phyloP scores from a whole-genome alignment of 2,113 vertebrate species.

The Cebidichthys violaceus region DNA sequence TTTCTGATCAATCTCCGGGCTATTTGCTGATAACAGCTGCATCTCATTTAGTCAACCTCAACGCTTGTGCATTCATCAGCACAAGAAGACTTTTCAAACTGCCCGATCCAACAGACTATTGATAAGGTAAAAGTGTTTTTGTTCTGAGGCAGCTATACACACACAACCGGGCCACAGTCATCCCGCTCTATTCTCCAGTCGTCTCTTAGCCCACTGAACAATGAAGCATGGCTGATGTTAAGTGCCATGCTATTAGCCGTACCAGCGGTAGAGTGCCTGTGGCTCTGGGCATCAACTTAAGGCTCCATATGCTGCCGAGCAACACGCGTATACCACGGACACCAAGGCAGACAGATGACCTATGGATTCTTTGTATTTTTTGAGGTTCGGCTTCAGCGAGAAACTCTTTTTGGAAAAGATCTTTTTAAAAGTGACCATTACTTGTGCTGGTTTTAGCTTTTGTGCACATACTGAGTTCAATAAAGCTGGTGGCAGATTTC shows the following conservation, averaged over 20 bases:
- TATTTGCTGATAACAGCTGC: conserved; percentile 39
- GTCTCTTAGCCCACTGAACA: conserved; percentile 41
- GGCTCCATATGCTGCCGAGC: conserved; percentile 48
- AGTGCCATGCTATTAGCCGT: conserved; percentile 48
- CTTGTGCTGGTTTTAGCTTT: background rate
- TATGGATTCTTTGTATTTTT: background rate
- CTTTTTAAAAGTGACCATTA: background rate
- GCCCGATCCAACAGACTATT: background rate
- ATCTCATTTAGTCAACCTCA: conserved; percentile 45
- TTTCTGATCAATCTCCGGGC: conserved; percentile 38
- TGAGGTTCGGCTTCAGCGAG: background rate
- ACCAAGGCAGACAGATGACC: background rate
- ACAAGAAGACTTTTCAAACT: background rate
- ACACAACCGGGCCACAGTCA: background rate
- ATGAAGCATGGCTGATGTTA: conserved; percentile 49
- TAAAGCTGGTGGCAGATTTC: background rate
- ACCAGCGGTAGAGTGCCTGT: conserved; percentile 23
- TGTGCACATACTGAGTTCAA: background rate
- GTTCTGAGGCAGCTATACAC: background rate
- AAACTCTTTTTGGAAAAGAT: background rate
- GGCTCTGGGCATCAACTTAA: conserved; percentile 38
- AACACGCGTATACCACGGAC: background rate
- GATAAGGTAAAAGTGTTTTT: background rate
- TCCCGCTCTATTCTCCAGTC: background rate
- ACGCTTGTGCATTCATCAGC: conserved; percentile 28